A percentile compares a stretch with the other conserved stretches of the same genome.
phyloP scores from a whole-genome alignment of 1,140 invertebrate species.

The Heliothis virescens region DNA sequence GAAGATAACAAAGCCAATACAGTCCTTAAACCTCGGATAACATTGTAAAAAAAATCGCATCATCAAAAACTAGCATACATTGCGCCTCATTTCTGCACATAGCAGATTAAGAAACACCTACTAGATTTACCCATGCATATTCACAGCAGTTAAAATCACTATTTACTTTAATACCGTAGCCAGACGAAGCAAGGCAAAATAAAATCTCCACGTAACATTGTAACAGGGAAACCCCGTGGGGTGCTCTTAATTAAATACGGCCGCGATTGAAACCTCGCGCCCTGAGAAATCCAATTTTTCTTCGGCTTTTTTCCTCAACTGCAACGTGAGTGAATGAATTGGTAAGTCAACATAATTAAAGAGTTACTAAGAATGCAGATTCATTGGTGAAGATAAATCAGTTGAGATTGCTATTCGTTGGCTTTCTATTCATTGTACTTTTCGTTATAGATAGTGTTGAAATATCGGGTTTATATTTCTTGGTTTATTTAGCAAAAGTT shows the following conservation, averaged over 20 bases:
- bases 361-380: constrained; percentile 1
- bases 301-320: constrained; percentile 57
- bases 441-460: no score
- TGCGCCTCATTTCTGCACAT: no score
- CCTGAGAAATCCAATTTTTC: constrained; percentile 71
- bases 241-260: constrained; percentile 72
- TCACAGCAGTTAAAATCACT: constrained; percentile 28
- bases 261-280: constrained; percentile 72
- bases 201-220: constrained; percentile 50
- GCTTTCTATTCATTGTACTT: background rate
- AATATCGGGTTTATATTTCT: no score
- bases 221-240: constrained; percentile 60
- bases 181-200: constrained; percentile 40
- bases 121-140: background rate
- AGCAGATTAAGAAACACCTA: background rate
- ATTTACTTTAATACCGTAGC: constrained; percentile 24
- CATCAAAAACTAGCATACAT: background rate
- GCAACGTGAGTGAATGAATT: constrained; percentile 34
- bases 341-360: constrained; percentile 26
- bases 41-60: no score
- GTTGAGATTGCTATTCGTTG: background rate
- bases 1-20: no score
- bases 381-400: constrained; percentile 8
- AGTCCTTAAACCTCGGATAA: no score
- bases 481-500: no score